Base-by-base conservation (phyloP, 2,113 vertebrate species). In the Ceyx melanurus region DNA sequence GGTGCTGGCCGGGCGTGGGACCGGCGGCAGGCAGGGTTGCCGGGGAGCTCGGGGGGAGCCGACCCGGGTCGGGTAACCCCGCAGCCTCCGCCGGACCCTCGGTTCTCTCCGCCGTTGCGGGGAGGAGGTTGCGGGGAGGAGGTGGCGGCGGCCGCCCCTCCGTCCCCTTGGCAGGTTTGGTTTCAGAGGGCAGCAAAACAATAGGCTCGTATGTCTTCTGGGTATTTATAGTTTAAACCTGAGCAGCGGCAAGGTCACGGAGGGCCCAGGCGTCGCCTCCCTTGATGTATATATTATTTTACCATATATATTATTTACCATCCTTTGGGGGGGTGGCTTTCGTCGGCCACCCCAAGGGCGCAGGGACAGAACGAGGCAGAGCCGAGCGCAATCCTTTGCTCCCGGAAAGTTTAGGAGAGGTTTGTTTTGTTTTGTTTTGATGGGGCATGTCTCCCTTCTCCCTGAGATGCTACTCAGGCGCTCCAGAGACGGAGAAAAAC, bases 111-210 rank as follows among this genome's bases (percentile, higher is more conserved):
- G 18, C 75, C 13, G 73, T 20, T 6, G 48, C 10, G 16, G 48
- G 26, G 31, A 9, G 66, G 79, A 29, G 70, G 53, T 35, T 51
- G 35, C 17, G 23, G 42, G 64, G 54, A 10, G 28, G 19, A 17
- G 66, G 74, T 9, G 33, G 60, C 19, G 23, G 17, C 15, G 21
- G 22, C 11, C 16, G 28, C 28, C 43, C 58, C 82, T 85, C 46
- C 8, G 45, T 92, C 62, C 75, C 48, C 54, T 80, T 48, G 58
- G 76, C 84, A 67, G 90, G 81, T 94, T 89, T 64, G 66, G 78
- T 94, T 96, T 92, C 95, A 89, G 92, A 84, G 90, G 78, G 85
- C 88, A 94, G 82, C 88, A 95, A 87, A 94, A 95, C 95, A 95
- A 94, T 96, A 82, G 90, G 70, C 70, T 95, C 92, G 53, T 57